phyloP scores from a whole-genome alignment of 2,888 invertebrate genomes.

The Apamea crenata region DNA sequence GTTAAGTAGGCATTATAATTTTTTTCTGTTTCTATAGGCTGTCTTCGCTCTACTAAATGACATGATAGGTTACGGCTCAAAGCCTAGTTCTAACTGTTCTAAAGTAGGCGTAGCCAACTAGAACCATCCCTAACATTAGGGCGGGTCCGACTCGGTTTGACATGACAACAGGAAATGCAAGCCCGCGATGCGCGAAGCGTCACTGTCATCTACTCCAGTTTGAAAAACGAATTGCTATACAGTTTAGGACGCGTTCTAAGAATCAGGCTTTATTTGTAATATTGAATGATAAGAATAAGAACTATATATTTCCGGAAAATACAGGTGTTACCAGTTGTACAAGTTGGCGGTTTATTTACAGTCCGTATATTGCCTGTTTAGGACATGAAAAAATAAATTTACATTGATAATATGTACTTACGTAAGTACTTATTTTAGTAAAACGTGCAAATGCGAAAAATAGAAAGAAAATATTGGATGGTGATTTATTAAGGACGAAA shows the following conservation, averaged over 20 bases:
- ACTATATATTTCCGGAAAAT: background rate
- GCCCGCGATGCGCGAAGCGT: conserved; percentile 53
- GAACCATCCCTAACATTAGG: conserved; percentile 63
- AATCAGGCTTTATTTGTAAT: conserved; percentile 6
- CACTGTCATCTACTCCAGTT: conserved; percentile 28
- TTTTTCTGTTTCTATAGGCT: conserved; percentile 15
- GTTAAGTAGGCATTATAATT: conserved; percentile 11
- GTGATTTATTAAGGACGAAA: background rate
- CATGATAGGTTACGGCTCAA: conserved; percentile 58
- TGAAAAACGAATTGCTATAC: conserved; percentile 27
- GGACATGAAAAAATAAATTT: background rate
- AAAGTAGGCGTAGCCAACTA: conserved; percentile 53
- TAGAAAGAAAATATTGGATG: background rate
- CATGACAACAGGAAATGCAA: conserved; percentile 55
- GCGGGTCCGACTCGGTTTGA: conserved; percentile 46
- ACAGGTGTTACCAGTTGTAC: background rate
- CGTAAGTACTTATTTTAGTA: background rate
- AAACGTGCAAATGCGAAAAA: background rate
- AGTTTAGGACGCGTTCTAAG: conserved; percentile 7
- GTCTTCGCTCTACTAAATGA: conserved; percentile 52
- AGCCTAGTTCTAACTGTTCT: conserved; percentile 55
- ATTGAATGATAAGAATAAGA: background rate
- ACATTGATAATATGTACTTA: background rate
- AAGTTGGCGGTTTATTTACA: background rate
- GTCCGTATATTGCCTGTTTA: background rate